A percentile compares a stretch with the other conserved stretches of the same genome.
phyloP scores from a whole-genome alignment of 2,888 invertebrate species.

The Cephus rjabovi region DNA sequence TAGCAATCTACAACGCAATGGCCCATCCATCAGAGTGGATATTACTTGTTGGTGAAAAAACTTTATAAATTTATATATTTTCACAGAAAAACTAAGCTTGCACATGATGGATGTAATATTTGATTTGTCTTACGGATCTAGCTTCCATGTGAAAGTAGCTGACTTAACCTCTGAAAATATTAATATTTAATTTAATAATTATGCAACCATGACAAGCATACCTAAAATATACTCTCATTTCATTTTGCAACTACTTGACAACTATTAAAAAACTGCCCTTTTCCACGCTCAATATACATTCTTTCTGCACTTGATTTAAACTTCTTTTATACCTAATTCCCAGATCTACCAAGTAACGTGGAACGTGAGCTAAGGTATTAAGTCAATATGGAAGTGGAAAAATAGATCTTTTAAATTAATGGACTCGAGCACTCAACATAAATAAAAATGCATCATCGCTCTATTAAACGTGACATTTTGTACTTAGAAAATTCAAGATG shows the following conservation, averaged over 20 bases:
- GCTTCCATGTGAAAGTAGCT: neutral
- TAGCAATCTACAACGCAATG: neutral
- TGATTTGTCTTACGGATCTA: neutral
- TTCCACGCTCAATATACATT: neutral
- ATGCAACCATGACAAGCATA: too few species aligned
- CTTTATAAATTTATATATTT: neutral
- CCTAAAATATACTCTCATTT: neutral
- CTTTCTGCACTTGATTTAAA: neutral
- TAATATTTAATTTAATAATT: too few species aligned
- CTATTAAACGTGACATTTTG: neutral
- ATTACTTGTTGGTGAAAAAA: neutral
- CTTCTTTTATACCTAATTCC: neutral
- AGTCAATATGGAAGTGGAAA: neutral
- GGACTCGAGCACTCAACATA: neutral
- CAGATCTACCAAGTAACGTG: neutral
- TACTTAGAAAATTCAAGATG: neutral
- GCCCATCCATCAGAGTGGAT: neutral
- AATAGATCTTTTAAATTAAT: neutral
- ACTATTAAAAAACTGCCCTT: neutral
- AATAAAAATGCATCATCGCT: neutral
- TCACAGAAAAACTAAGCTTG: neutral
- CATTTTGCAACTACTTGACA: neutral
- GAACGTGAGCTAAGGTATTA: neutral
- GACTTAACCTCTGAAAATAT: neutral
- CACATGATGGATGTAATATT: neutral